Evolutionary conservation across 2,888 invertebrate species (phyloP).

Genomic region (Spisula solida): DNA sequence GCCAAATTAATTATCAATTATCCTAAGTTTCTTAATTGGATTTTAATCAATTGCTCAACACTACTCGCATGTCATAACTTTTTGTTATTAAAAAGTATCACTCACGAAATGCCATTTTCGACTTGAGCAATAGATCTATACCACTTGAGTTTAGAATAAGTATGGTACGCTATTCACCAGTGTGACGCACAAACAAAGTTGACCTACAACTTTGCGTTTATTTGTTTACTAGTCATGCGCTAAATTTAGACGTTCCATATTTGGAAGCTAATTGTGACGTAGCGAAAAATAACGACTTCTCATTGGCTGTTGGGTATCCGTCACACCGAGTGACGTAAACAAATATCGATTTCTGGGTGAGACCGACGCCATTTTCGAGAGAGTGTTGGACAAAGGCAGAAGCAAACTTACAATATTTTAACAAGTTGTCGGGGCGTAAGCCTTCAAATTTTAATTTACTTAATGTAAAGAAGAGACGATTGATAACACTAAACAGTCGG

Average conservation of each 20-base stretch:
- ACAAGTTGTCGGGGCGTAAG: constrained; percentile 42
- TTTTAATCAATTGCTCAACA: too few relatives aligned
- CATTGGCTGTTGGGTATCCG: constrained; percentile 61
- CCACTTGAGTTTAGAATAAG: background rate
- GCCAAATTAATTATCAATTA: too few relatives aligned
- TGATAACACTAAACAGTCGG: background rate
- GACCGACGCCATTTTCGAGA: constrained; percentile 61
- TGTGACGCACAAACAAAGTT: constrained; percentile 49
- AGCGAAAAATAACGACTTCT: constrained; percentile 14
- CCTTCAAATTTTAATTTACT: constrained; percentile 16
- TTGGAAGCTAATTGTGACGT: constrained; percentile 64
- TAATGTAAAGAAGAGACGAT: background rate
- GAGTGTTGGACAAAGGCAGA: constrained; percentile 57
- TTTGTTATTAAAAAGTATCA: too few relatives aligned
- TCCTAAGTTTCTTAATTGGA: too few relatives aligned
- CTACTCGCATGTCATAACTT: too few relatives aligned
- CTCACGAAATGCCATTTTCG: background rate
- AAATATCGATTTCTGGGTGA: constrained; percentile 51
- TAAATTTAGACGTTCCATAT: constrained; percentile 68
- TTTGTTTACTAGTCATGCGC: constrained; percentile 69
- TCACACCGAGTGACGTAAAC: constrained; percentile 68
- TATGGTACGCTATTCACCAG: constrained; percentile 28
- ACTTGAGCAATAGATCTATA: background rate
- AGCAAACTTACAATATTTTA: constrained; percentile 49
- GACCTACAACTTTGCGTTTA: constrained; percentile 69